Conservation (phyloP, 2,888 invertebrate species). For the Patella ulyssiponensis region DNA sequence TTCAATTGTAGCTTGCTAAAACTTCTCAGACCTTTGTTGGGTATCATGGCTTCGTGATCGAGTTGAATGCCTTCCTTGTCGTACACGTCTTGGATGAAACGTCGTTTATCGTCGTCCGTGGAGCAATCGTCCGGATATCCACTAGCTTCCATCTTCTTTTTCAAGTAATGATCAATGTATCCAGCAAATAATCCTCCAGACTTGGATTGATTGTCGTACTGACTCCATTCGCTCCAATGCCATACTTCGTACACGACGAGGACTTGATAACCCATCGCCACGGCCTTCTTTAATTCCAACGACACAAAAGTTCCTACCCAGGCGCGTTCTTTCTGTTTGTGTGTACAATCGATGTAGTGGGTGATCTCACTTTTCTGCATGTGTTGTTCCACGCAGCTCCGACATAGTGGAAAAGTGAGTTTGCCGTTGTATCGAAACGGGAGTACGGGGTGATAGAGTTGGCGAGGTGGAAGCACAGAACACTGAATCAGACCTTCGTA, state of each 20-base stretch:
- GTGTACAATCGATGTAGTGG: too few species aligned
- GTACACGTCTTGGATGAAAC: neutral
- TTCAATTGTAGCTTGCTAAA: neutral
- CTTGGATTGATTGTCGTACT: neutral
- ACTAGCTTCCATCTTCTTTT: neutral
- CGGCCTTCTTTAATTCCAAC: too few species aligned
- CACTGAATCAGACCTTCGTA: neutral
- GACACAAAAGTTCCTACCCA: too few species aligned
- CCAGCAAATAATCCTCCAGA: too few species aligned
- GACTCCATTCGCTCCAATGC: too few species aligned
- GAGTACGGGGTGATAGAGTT: neutral
- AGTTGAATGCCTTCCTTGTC: neutral
- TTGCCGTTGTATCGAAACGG: too few species aligned
- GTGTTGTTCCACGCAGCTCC: too few species aligned
- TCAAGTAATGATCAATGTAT: neutral
- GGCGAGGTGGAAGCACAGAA: neutral
- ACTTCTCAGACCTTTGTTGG: neutral
- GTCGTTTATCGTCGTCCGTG: neutral
- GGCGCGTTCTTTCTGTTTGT: too few species aligned
- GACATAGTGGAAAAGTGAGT: neutral
- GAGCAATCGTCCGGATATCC: neutral
- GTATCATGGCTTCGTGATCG: neutral
- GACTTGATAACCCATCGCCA: too few species aligned
- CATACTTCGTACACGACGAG: too few species aligned
- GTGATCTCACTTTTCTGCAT: too few species aligned